Base-by-base conservation (phyloP, 2,888 invertebrate species). In the Cryptocephalus moraei region DNA sequence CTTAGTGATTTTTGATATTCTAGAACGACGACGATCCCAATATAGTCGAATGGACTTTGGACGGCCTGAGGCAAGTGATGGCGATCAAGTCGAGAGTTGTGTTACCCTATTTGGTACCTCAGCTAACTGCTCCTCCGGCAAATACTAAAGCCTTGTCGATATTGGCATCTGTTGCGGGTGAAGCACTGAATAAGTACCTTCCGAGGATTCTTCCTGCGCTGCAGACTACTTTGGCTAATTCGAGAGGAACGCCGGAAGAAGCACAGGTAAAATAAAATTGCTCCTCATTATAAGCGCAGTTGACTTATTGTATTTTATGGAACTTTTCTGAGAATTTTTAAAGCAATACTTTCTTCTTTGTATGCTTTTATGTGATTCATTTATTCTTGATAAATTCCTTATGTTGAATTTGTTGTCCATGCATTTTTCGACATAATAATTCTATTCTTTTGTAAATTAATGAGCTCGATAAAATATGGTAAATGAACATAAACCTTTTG, bases 11-110 rank as follows among this genome's bases (percentile, higher is more conserved):
- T 47, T 38, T 43, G 43, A 36, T 44, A 44, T 61, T 65, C 45
- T 62, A 80, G 78, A 85, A 86, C 58, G 81, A 90, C 66, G 82
- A 86, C 1, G 85, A 94, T 73, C 78, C 82, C 0, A 80, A 78
- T 14, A 73, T 84, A 44, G 91, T 91, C 0, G 95, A 95, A 65
- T 86, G 87, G 64, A 90, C 95, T 9, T 76, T 99, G 54, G 97
- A 99, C 68, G 99, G 97, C 13, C 76, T 99, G 56, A 82, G 91
- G 49, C 95, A 96, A 78, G 91, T 99, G 38, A 94, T 99, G 92
- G 86, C 91, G 10, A 90, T 96, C 48, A 97, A 96, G 73, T 92
- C 94, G 0, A 80, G 91, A 57, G 94, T 93, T 0, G 95, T 97
- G 46, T 74, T 99, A 56, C 97, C 97, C 1, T 96, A 95, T 72